phyloP scores from a whole-genome alignment of 2,113 vertebrate genomes.

The Microtus ochrogaster region DNA sequence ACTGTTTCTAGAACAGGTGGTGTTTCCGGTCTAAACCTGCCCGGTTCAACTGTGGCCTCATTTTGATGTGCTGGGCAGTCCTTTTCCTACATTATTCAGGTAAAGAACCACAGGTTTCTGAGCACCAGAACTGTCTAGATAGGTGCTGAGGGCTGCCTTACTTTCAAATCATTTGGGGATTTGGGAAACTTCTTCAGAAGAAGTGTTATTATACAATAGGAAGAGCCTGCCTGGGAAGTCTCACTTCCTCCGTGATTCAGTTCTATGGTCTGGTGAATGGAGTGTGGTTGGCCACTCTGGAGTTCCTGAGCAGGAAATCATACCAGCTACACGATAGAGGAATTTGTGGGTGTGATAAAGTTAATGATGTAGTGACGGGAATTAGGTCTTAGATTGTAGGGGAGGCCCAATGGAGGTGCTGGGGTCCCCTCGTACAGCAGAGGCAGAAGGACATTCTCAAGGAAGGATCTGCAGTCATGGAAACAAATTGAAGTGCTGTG shows the following conservation, averaged over 20 bases:
- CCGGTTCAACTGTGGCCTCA: not conserved
- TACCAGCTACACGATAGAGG: rapidly evolving
- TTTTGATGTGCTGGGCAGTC: rapidly evolving
- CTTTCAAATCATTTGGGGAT: not conserved
- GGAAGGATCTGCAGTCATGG: not conserved
- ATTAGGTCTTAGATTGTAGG: rapidly evolving
- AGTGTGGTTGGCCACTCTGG: too few relatives aligned
- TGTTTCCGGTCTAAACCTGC: not conserved
- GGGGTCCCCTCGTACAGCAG: rapidly evolving
- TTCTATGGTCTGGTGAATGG: too few relatives aligned
- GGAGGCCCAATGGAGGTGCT: rapidly evolving
- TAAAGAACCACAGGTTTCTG: not conserved
- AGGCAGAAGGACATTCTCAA: not conserved
- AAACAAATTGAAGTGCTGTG: not conserved
- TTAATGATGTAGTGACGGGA: not conserved
- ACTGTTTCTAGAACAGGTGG: not conserved
- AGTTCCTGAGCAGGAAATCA: not conserved
- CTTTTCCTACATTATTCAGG: not conserved
- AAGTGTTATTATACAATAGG: too few relatives aligned
- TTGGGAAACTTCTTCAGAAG: not conserved
- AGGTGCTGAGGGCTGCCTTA: not conserved
- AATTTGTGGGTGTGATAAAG: not conserved
- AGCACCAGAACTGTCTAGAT: not conserved
- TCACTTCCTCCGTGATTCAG: not conserved
- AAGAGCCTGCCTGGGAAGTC: not conserved